Evolutionary conservation across 2,888 invertebrate genomes (phyloP).

Genomic region (Gerris lacustris): DNA sequence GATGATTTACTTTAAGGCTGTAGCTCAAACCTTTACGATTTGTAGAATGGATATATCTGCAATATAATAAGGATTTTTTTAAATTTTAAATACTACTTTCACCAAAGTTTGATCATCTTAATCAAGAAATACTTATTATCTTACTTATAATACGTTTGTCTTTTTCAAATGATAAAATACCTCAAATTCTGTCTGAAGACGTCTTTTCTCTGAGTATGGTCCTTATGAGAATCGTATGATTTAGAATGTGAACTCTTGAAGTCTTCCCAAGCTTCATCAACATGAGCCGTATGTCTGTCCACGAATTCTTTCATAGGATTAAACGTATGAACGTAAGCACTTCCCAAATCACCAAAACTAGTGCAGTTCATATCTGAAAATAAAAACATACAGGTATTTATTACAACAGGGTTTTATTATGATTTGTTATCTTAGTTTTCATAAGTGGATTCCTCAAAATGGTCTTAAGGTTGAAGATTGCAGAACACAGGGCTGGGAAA

Average conservation of each 20-base stretch:
- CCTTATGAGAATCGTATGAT: constrained; percentile 49
- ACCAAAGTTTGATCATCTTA: not conserved
- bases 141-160: not conserved
- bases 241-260: constrained; percentile 63
- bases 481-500: no score
- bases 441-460: no score
- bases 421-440: no score
- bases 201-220: constrained; percentile 58
- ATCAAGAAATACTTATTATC: not conserved
- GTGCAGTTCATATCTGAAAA: not conserved
- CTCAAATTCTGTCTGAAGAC: constrained; percentile 78
- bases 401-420: no score
- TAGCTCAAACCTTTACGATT: constrained; percentile 65
- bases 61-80: constrained; percentile 12
- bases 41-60: constrained; percentile 62
- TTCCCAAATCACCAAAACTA: constrained; percentile 38
- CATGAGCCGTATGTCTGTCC: constrained; percentile 53
- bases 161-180: constrained; percentile 34
- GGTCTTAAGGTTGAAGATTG: no score
- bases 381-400: not conserved
- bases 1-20: constrained; percentile 68
- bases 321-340: constrained; percentile 62
- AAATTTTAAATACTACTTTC: not conserved
- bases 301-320: constrained; percentile 91
- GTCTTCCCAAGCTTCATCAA: constrained; percentile 59